Percentiles rank a stretch among this genome's conserved stretches.
Conservation (phyloP, 2,113 vertebrate genomes). For the Xyrauchen texanus region DNA sequence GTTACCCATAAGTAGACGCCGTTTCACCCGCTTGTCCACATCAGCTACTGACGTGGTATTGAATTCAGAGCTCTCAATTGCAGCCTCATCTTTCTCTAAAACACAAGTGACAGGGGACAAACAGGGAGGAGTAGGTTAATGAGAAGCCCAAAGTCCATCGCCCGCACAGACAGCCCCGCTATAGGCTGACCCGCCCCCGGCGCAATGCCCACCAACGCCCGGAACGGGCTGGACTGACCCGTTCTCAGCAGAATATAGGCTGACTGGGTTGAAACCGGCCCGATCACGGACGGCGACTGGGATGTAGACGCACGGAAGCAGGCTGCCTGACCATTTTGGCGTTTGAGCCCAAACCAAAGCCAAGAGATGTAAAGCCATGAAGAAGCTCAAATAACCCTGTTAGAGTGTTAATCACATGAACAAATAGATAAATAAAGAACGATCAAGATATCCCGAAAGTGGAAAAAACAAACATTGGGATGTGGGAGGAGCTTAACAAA, state of each 20-base stretch:
- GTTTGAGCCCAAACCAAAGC: constrained; percentile 80
- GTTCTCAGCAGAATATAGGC: neutral
- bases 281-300: neutral
- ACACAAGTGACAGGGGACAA: constrained; percentile 99
- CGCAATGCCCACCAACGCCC: constrained; percentile 19
- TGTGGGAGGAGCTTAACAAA: constrained; percentile 25
- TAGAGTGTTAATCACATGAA: constrained; percentile 85
- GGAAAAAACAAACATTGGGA: constrained; percentile 45
- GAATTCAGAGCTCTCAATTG: constrained; percentile 99
- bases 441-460: constrained; percentile 64
- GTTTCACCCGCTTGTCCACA: constrained; percentile 99
- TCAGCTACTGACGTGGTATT: constrained; percentile 99
- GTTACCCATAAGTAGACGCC: constrained; percentile 99
- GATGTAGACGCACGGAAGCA: constrained; percentile 28
- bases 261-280: constrained; percentile 14
- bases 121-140: constrained; percentile 99
- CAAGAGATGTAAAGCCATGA: constrained; percentile 83
- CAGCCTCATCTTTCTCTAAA: constrained; percentile 99
- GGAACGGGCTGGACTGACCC: constrained; percentile 26
- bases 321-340: constrained; percentile 81
- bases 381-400: constrained; percentile 81
- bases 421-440: constrained; percentile 64
- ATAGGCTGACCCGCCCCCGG: constrained; percentile 36
- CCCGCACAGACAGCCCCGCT: constrained; percentile 63
- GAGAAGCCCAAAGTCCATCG: constrained; percentile 90